Conservation (phyloP, 1,140 invertebrate species). For the Copidosoma floridanum region DNA sequence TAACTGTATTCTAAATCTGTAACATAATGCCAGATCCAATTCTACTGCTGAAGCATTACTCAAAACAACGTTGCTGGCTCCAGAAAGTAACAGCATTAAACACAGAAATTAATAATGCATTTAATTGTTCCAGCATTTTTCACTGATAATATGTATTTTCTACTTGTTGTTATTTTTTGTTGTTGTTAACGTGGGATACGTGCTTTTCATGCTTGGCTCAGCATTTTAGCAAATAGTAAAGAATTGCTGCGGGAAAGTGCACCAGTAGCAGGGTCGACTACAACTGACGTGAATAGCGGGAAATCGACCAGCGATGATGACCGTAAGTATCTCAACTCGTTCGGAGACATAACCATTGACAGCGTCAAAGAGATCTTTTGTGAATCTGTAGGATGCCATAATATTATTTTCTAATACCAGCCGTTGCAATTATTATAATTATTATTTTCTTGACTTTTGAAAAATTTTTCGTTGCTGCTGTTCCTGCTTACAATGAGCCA, state of each 20-base stretch:
- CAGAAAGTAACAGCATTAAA: constrained; percentile 41
- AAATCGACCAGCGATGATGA: too few relatives aligned
- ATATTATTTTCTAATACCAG: too few relatives aligned
- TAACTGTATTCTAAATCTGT: constrained; percentile 59
- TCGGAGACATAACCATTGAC: constrained; percentile 90
- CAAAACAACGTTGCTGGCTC: constrained; percentile 49
- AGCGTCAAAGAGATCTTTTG: constrained; percentile 85
- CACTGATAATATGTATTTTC: too few relatives aligned
- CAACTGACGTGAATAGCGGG: constrained; percentile 54
- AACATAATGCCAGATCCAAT: constrained; percentile 49
- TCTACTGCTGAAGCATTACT: constrained; percentile 38
- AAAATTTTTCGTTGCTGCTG: background rate
- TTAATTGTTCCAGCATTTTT: too few relatives aligned
- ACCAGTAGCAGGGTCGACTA: constrained; percentile 44
- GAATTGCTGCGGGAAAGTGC: constrained; percentile 47
- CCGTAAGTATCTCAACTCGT: constrained; percentile 62
- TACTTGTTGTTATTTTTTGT: too few relatives aligned
- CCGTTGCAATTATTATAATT: background rate
- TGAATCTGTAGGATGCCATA: constrained; percentile 35
- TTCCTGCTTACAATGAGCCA: constrained; percentile 39
- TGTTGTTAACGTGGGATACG: too few relatives aligned
- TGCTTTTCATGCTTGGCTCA: constrained; percentile 6
- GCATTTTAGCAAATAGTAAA: constrained; percentile 47
- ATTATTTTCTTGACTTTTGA: background rate
- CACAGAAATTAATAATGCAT: background rate